phyloP scores from a whole-genome alignment of 2,888 invertebrate species.

The Epistrophella euchroma region DNA sequence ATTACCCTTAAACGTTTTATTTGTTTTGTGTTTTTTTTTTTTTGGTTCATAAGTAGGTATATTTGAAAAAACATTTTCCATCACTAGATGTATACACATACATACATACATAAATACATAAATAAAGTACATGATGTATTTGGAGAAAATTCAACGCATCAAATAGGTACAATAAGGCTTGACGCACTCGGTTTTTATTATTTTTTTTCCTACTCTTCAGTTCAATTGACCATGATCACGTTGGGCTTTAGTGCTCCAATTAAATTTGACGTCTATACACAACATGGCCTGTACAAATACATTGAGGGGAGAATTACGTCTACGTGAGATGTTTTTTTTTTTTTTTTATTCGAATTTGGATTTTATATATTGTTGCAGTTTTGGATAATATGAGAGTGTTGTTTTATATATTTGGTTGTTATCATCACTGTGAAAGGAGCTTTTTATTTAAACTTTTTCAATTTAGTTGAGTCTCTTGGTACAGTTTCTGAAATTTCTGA shows the following conservation, averaged over 20 bases:
- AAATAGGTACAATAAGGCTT: conserved; percentile 1
- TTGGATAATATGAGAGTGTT: not conserved
- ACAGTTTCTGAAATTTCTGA: no score
- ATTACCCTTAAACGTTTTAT: conserved; percentile 51
- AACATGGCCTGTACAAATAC: not conserved
- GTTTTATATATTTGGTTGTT: not conserved
- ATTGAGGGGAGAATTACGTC: not conserved
- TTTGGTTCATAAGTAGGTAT: not conserved
- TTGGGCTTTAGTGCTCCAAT: conserved; percentile 27
- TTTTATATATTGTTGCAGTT: conserved; percentile 12
- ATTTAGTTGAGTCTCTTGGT: no score
- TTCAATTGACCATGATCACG: conserved; percentile 41
- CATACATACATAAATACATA: not conserved
- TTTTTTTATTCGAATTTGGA: conserved; percentile 6
- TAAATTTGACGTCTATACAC: conserved; percentile 32
- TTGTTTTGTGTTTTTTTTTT: conserved; percentile 32
- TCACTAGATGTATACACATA: not conserved
- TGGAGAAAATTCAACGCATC: conserved; percentile 12
- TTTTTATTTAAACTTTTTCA: no score
- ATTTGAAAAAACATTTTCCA: conserved; percentile 15
- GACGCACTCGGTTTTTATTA: not conserved
- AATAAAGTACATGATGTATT: conserved; percentile 1
- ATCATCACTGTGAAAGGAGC: no score
- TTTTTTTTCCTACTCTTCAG: conserved; percentile 15
- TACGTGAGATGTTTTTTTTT: conserved; percentile 14